Conservation (phyloP, 2,113 vertebrate species). For the Calonectris borealis region DNA sequence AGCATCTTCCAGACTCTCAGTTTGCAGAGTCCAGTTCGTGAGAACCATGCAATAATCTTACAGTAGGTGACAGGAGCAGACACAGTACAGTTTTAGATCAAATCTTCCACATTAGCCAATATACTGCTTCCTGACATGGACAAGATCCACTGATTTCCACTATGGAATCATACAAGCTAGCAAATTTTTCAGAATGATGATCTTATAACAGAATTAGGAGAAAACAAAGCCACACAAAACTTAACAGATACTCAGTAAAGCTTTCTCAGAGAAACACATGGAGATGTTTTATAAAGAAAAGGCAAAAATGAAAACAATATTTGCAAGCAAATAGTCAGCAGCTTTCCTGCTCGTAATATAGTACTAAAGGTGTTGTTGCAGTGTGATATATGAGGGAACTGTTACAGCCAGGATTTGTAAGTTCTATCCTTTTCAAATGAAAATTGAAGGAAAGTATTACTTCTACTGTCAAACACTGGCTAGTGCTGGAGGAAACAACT, state of each 20-base stretch:
- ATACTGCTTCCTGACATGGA: not conserved
- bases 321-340: not conserved
- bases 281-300: not conserved
- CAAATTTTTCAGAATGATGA: not conserved
- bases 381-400: not conserved
- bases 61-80: not conserved
- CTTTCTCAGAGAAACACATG: not conserved
- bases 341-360: not conserved
- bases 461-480: not conserved
- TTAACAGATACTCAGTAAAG: not conserved
- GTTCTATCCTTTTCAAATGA: not conserved
- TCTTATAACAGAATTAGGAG: not conserved
- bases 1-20: not conserved
- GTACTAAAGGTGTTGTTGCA: not conserved
- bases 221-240: not conserved
- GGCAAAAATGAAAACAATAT: not conserved
- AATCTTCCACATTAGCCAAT: not conserved
- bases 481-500: not conserved
- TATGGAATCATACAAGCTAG: not conserved
- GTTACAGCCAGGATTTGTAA: not conserved
- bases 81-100: not conserved
- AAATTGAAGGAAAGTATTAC: not conserved
- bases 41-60: not conserved
- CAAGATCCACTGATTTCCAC: not conserved
- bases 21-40: not conserved